Evolutionary conservation across 2,888 invertebrate species (phyloP), one percentile per base, ranked within the genome.

Genomic region (Timandra comae): DNA sequence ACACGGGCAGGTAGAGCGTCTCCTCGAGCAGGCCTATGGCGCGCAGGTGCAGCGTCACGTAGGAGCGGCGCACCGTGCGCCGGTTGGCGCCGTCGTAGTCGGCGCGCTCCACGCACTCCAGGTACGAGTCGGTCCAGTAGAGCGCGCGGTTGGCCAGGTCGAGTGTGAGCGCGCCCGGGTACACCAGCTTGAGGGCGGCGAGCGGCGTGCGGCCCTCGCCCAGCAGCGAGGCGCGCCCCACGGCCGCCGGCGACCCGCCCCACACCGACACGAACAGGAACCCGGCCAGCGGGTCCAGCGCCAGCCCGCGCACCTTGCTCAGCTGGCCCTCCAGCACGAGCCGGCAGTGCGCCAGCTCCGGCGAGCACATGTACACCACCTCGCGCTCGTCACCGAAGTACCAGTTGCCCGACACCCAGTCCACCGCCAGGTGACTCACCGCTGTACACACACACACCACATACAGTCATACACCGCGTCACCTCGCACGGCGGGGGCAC

Each of bases 351-450:
- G 66, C 66, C 65, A 93, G 87, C 33, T 82, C 63, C 30, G 79
- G 76, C 40, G 87, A 87, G 76, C 95, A 95, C 51, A 91, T 84
- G 75, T 92, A 91, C 49, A 95, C 88, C 69, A 90, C 87, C 62
- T 90, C 91, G 44, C 89, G 87, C 33, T 80, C 82, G 55, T 87
- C 89, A 74, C 91, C 81, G 65, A 95, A 88, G 81, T 95, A 97
- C 94, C 95, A 95, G 82, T 95, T 95, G 53, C 90, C 89, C 8
- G 93, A 90, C 35, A 95, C 80, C 96, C 96, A 97, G 79, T 97
- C 96, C 46, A 91, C 71, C 3, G 91, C 91, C 56, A 96, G 86
- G 64, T 92, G 91, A 46, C 89, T 90, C 44, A 95, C 91, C 46
- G 89, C 93, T 92, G 72, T 64, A 25, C n/a, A 35, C 29, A 38